Evolutionary conservation across 2,888 invertebrate genomes (phyloP).

Genomic region (Parnassius mnemosyne): DNA sequence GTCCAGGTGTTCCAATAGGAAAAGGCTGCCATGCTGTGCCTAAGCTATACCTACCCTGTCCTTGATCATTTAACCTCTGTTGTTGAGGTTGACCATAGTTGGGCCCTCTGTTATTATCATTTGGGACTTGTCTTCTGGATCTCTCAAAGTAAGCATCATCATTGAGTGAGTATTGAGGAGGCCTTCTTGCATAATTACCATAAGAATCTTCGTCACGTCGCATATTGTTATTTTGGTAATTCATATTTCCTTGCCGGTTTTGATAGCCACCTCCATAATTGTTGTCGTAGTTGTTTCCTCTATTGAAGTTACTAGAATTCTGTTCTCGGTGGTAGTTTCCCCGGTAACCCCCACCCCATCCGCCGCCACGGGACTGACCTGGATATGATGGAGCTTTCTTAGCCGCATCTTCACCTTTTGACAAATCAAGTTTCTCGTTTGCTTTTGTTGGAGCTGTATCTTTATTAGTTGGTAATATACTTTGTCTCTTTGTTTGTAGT

Average conservation of each 20-base stretch:
- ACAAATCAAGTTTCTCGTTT: constrained; percentile 45
- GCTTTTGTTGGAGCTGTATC: constrained; percentile 19
- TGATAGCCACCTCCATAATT: constrained; percentile 42
- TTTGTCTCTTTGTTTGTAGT: constrained; percentile 39
- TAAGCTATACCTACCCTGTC: constrained; percentile 33
- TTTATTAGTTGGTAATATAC: constrained; percentile 14
- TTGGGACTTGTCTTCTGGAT: constrained; percentile 22
- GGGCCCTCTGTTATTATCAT: constrained; percentile 31
- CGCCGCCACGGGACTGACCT: constrained; percentile 76
- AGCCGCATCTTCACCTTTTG: constrained; percentile 47
- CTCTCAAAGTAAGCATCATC: constrained; percentile 44
- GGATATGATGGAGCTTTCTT: constrained; percentile 83
- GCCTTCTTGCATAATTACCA: constrained; percentile 48
- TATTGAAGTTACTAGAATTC: constrained; percentile 36
- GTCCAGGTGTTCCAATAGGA: constrained; percentile 25
- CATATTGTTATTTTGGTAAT: constrained; percentile 34
- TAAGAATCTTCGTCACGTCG: constrained; percentile 47
- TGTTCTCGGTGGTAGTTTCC: constrained; percentile 57
- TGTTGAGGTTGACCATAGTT: constrained; percentile 28
- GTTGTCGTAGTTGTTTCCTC: constrained; percentile 36
- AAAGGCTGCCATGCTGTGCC: constrained; percentile 48
- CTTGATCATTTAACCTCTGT: constrained; percentile 29
- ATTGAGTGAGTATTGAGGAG: constrained; percentile 44
- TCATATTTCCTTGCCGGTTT: constrained; percentile 37
- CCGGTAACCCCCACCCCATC: constrained; percentile 68